Percentiles rank a stretch among this genome's conserved stretches.
Conservation (phyloP, 2,797 vertebrate species). For the Chromis chromis region DNA sequence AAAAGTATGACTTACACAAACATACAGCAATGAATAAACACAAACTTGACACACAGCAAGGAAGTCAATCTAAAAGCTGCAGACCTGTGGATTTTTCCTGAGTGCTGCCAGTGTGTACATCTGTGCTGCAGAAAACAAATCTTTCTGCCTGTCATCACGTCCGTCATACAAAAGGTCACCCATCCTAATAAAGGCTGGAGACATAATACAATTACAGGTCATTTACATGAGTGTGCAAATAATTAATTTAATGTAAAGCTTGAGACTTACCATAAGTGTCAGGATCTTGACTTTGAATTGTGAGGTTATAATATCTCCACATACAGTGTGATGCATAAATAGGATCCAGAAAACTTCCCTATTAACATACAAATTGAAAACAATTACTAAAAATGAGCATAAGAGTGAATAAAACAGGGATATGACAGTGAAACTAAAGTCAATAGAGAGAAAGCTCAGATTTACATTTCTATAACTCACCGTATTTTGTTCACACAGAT, state of each 20-base stretch:
- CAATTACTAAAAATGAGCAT: not conserved
- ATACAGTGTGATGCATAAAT: conserved; percentile 74
- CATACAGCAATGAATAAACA: conserved; percentile 2
- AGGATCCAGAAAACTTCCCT: conserved; percentile 77
- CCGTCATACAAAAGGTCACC: conserved; percentile 85
- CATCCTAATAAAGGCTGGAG: conserved; percentile 85
- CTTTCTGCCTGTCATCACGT: conserved; percentile 52
- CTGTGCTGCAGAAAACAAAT: conserved; percentile 77
- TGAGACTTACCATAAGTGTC: conserved; percentile 77
- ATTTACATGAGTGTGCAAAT: not conserved
- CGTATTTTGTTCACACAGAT: conserved; percentile 82
- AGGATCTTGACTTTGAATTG: conserved; percentile 76
- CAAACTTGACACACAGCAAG: not conserved
- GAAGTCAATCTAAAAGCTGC: conserved; percentile 3
- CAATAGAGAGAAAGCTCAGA: not conserved
- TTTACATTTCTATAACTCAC: conserved; percentile 72
- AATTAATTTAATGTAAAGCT: not conserved
- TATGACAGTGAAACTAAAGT: not conserved
- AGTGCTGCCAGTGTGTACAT: conserved; percentile 86
- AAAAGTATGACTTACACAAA: not conserved
- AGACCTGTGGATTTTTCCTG: conserved; percentile 84
- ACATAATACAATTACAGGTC: not conserved
- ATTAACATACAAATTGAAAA: conserved; percentile 4
- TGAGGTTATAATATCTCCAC: conserved; percentile 86
- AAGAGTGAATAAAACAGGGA: not conserved